Base-by-base conservation (phyloP, 1,140 invertebrate genomes). In the Drosophila murphyi region DNA sequence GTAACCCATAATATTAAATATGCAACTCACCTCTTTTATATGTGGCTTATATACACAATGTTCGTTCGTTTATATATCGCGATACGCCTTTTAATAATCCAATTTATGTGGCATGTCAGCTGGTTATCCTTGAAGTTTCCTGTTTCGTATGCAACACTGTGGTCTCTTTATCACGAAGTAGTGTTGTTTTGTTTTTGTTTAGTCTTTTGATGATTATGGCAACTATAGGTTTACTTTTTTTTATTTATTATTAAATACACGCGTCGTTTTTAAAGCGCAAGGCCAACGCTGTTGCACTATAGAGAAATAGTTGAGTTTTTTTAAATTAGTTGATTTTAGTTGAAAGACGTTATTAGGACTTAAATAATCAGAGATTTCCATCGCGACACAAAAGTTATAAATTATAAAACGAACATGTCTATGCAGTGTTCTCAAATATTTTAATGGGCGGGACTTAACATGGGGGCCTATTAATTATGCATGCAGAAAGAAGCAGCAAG, bases 31-130 rank as follows among this genome's bases (percentile, higher is more conserved):
- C 83, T 83, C 67, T 77, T 64, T 41, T 75, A 32, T 68, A 62
- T 80, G 62, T 76, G 74, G 73, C 51, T 62, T 47, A 31, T 78
- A 61, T 76, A 70, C 51, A 56, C 39, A 61, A 64, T 80, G 28
- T 71, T 39, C 63, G 51, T 73, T 79, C 62, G 59, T 67, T 72
- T 72, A 32, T 74, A 41, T 78, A 70, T 74, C 60, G 55, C 55
- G 45, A 41, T 54, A 65, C 63, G 80, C 54, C 52, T 80, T 57
- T 87, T 70, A 89, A 72, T 88, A 88, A 80, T 89, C 85, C 85
- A 89, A 89, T 88, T 83, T 89, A 89, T 88, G 83, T 89, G 83
- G 80, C 83, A 88, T 88, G 77, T 83, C 83, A 89, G 83, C 83
- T 89, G 83, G 85, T 88, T 88, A 88, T 88, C 83, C 83, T 88